Conservation (phyloP, 2,888 invertebrate species). For the Rhogogaster chlorosoma region DNA sequence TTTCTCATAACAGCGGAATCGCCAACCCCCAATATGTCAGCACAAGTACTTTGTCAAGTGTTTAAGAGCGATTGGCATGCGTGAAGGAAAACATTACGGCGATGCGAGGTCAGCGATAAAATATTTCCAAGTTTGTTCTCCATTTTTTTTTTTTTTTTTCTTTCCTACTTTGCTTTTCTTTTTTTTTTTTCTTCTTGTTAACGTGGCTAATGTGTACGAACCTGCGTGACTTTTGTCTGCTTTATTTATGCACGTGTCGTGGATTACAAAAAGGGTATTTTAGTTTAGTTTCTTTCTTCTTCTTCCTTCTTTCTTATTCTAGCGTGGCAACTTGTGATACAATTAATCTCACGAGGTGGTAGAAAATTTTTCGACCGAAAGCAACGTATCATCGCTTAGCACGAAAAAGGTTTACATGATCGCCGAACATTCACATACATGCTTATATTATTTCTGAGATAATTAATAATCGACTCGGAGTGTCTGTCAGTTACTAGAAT, state of each 20-base stretch:
- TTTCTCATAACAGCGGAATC: not conserved
- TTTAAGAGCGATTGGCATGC: constrained; percentile 22
- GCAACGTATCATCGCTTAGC: not conserved
- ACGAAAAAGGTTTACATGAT: not conserved
- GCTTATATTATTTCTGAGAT: not conserved
- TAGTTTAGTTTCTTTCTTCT: not conserved
- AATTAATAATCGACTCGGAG: no score
- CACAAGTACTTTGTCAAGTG: constrained; percentile 1
- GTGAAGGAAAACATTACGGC: constrained; percentile 25
- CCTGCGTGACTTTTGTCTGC: constrained; percentile 19
- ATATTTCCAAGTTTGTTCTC: constrained; percentile 8
- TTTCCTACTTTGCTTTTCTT: not conserved
- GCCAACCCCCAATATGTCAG: not conserved
- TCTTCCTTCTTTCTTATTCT: not conserved
- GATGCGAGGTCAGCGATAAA: constrained; percentile 1
- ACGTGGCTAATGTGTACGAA: not conserved
- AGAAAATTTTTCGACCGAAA: not conserved
- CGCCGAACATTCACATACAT: not conserved
- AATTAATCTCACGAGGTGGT: not conserved
- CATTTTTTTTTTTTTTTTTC: not conserved
- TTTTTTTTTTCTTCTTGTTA: not conserved
- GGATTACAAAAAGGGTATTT: constrained; percentile 9
- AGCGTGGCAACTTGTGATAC: not conserved
- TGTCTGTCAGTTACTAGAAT: no score
- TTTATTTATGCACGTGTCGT: constrained; percentile 22